Conservation (phyloP, 2,797 vertebrate genomes). For the Notoglanidium macrostoma region DNA sequence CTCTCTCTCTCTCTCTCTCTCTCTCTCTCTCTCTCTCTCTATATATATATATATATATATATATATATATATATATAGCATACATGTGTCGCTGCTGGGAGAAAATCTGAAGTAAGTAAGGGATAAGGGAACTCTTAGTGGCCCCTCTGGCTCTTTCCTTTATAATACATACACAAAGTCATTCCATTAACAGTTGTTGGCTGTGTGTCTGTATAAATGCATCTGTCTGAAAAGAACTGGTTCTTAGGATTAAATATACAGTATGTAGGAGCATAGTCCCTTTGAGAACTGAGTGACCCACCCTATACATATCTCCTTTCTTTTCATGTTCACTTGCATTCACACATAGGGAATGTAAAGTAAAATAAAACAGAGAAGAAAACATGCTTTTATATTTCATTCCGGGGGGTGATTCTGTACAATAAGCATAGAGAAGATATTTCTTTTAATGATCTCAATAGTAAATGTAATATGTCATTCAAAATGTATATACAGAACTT, state of each 20-base stretch:
- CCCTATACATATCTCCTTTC: neutral
- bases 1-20: too few species aligned
- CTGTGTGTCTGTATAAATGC: neutral
- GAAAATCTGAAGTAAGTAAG: neutral
- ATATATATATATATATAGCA: neutral
- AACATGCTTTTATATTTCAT: neutral
- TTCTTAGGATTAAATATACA: neutral
- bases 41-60: too few species aligned
- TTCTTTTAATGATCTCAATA: neutral
- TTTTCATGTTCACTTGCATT: neutral
- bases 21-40: too few species aligned
- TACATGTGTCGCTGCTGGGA: neutral
- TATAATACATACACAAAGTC: neutral
- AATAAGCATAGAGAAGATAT: neutral
- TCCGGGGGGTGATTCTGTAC: neutral
- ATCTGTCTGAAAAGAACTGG: neutral
- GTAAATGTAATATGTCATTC: neutral
- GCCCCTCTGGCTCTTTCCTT: neutral
- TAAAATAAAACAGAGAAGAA: neutral
- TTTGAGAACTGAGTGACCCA: neutral
- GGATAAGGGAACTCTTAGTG: neutral
- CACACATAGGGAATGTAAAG: neutral
- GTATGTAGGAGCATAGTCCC: neutral
- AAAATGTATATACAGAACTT: neutral
- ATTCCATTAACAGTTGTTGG: neutral